phyloP scores from a whole-genome alignment of 2,797 vertebrate genomes.

The Cetoscarus ocellatus region DNA sequence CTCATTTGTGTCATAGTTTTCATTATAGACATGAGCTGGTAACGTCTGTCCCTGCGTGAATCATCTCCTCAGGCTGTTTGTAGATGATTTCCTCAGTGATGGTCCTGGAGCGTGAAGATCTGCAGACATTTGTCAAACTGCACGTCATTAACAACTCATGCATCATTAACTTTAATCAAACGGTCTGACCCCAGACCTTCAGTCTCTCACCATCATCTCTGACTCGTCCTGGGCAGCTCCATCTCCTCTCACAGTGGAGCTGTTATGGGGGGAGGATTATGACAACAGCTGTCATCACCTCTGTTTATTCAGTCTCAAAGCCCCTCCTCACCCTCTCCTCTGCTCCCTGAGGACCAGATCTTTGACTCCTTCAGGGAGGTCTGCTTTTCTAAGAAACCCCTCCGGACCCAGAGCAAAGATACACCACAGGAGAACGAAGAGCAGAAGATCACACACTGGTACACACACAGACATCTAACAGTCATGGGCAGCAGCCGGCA shows the following conservation, averaged over 20 bases:
- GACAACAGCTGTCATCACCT: conserved; percentile 71
- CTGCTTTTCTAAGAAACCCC: conserved; percentile 65
- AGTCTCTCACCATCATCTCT: conserved; percentile 27
- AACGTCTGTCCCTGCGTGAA: conserved; percentile 11
- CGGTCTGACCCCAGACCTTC: conserved; percentile 8
- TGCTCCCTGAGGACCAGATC: conserved; percentile 71
- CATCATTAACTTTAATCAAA: conserved; percentile 45
- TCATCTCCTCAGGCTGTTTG: conserved; percentile 45
- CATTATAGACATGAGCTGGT: too few species aligned
- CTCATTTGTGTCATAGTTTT: too few species aligned
- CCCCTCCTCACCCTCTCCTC: conserved; percentile 34
- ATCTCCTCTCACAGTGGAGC: conserved; percentile 14
- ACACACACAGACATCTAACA: conserved; percentile 9
- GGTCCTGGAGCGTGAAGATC: not conserved
- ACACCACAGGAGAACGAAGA: conserved; percentile 62
- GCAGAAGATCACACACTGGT: conserved; percentile 14
- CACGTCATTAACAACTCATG: conserved; percentile 40
- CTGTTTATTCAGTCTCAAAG: conserved; percentile 70
- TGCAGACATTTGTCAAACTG: conserved; percentile 34
- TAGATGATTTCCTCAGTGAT: not conserved
- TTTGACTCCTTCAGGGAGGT: conserved; percentile 77
- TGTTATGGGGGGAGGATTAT: conserved; percentile 51
- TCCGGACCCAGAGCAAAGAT: conserved; percentile 49
- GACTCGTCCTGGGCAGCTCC: conserved; percentile 29
- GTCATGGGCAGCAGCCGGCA: conserved; percentile 28